Percentiles rank a stretch among this genome's conserved stretches.
phyloP scores from a whole-genome alignment of 2,888 invertebrate genomes.

The Synergus umbraculus region DNA sequence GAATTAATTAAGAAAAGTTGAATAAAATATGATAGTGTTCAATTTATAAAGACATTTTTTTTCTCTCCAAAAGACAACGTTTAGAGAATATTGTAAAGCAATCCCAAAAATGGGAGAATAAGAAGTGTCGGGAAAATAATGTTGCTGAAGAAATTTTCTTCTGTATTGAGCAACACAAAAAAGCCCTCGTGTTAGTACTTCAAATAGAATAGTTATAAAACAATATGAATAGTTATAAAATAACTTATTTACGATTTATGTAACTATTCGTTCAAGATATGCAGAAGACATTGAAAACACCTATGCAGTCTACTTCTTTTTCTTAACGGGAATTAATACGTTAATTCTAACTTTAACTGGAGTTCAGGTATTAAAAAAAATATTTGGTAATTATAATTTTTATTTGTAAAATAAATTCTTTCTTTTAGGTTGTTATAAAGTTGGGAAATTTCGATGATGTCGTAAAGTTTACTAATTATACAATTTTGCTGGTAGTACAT shows the following conservation, averaged over 20 bases:
- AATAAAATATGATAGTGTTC: no score
- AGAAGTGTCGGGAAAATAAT: background rate
- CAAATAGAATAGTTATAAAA: no score
- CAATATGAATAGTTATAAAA: no score
- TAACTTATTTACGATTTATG: background rate
- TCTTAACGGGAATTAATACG: slow-evolving; percentile 40
- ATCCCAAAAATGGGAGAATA: background rate
- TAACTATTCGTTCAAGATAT: slow-evolving; percentile 6
- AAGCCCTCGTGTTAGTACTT: slow-evolving; percentile 3
- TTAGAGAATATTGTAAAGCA: slow-evolving; percentile 1
- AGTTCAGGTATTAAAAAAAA: slow-evolving; percentile 39
- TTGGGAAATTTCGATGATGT: background rate
- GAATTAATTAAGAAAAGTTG: no score
- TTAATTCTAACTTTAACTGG: slow-evolving; percentile 45
- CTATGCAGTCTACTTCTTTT: slow-evolving; percentile 28
- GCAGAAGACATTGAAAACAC: slow-evolving; percentile 35
- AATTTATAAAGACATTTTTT: no score
- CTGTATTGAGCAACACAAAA: slow-evolving; percentile 12
- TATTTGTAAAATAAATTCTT: background rate
- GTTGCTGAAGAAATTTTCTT: background rate
- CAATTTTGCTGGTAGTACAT: background rate
- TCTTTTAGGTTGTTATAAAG: background rate
- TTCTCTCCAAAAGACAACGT: background rate
- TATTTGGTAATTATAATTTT: background rate
- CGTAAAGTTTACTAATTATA: background rate